A percentile compares a stretch with the other conserved stretches of the same genome.
Evolutionary conservation across 2,113 vertebrate genomes (phyloP).

Genomic region (Penelope pileata): DNA sequence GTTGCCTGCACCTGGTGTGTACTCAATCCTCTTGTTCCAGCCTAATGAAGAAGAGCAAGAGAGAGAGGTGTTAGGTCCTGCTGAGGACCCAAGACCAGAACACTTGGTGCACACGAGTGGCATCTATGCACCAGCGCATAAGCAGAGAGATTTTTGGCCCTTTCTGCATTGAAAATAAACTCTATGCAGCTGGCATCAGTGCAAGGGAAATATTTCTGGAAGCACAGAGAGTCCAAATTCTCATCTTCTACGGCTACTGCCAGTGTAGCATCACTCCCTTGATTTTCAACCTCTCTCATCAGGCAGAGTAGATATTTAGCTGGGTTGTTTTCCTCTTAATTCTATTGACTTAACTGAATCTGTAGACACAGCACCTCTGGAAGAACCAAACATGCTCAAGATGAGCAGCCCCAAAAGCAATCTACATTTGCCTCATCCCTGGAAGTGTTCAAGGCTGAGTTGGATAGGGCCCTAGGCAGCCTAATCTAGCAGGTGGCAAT

Average conservation of each 20-base stretch:
- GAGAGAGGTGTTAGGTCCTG: background rate
- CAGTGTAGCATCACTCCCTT: background rate
- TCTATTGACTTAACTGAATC: background rate
- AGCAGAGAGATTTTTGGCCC: background rate
- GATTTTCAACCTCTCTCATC: background rate
- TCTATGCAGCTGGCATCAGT: background rate
- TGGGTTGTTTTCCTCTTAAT: background rate
- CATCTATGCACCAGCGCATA: background rate
- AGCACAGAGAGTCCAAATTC: background rate
- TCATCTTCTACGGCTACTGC: background rate
- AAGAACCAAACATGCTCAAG: background rate
- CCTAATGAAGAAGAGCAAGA: slow-evolving; percentile 71
- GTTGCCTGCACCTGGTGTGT: slow-evolving; percentile 90
- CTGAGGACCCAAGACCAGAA: background rate
- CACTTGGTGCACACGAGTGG: background rate
- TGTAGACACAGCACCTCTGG: background rate
- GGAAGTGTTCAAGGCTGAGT: no score
- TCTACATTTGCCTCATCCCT: background rate
- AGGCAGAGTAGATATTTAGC: background rate
- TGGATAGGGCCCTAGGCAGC: no score
- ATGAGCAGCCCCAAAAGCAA: background rate
- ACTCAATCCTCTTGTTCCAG: slow-evolving; percentile 96
- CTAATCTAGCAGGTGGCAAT: no score
- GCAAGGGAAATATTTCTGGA: background rate
- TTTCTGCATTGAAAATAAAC: background rate